phyloP scores from a whole-genome alignment of 2,888 invertebrate genomes.

The Esperia sulphurella region DNA sequence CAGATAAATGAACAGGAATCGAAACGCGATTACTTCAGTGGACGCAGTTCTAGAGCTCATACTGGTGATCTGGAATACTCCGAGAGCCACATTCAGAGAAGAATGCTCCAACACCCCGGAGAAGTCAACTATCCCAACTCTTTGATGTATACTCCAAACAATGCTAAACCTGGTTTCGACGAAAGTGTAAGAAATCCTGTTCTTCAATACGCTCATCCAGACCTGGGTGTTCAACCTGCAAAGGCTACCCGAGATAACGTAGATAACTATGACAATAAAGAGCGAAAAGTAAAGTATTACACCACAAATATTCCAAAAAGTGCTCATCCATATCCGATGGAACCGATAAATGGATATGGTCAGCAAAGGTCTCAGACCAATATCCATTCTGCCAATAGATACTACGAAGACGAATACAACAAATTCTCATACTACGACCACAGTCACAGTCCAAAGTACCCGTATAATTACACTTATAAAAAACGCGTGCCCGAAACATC shows the following conservation, averaged over 20 bases:
- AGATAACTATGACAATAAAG: conserved; percentile 48
- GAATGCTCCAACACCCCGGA: conserved; percentile 85
- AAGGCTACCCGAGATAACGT: conserved; percentile 74
- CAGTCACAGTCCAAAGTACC: conserved; percentile 71
- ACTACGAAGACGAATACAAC: conserved; percentile 73
- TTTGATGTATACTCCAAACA: conserved; percentile 81
- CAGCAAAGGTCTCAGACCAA: conserved; percentile 67
- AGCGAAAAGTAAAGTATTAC: conserved; percentile 71
- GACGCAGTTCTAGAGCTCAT: conserved; percentile 70
- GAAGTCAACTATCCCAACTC: conserved; percentile 83
- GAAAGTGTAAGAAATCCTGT: conserved; percentile 87
- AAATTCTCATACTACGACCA: conserved; percentile 79
- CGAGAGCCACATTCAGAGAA: conserved; percentile 82
- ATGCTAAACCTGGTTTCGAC: conserved; percentile 81
- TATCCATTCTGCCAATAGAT: conserved; percentile 57
- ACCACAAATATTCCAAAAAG: conserved; percentile 73
- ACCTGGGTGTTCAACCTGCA: conserved; percentile 87
- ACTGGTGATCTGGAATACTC: conserved; percentile 65
- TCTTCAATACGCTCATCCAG: conserved; percentile 89
- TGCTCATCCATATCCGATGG: conserved; percentile 79
- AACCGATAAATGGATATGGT: conserved; percentile 62
- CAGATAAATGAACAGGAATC: conserved; percentile 83
- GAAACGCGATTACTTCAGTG: conserved; percentile 80
- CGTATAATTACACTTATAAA: conserved; percentile 81
- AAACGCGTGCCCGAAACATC: conserved; percentile 81